A percentile compares a stretch with the other conserved stretches of the same genome.
phyloP scores from a whole-genome alignment of 2,113 vertebrate genomes.

The Sapajus apella region DNA sequence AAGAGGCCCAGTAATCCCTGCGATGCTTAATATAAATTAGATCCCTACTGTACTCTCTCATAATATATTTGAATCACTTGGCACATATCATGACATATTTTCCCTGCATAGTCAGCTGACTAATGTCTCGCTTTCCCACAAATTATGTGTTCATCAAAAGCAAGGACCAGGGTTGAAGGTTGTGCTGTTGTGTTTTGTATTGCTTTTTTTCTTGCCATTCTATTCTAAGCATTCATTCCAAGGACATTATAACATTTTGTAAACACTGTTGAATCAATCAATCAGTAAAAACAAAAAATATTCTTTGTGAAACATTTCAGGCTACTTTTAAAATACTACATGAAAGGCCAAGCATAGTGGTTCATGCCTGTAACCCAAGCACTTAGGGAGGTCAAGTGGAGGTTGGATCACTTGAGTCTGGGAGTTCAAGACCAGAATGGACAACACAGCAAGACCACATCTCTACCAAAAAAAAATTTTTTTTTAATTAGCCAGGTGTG shows the following conservation, averaged over 20 bases:
- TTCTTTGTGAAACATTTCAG: not conserved
- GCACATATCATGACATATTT: not conserved
- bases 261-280: not conserved
- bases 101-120: not conserved
- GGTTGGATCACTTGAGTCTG: too few species aligned
- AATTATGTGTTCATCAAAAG: not conserved
- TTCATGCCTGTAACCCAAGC: too few species aligned
- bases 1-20: not conserved
- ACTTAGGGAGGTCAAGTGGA: too few species aligned
- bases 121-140: not conserved
- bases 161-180: not conserved
- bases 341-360: too few species aligned
- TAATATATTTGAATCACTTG: not conserved
- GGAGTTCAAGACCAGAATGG: too few species aligned
- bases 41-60: not conserved
- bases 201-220: not conserved
- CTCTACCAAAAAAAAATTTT: too few species aligned
- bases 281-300: not conserved
- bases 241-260: not conserved
- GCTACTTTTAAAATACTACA: not conserved
- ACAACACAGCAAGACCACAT: too few species aligned
- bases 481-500: too few species aligned
- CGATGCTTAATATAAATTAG: not conserved
- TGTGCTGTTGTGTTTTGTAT: too few species aligned
- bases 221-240: not conserved